A percentile compares a stretch with the other conserved stretches of the same genome.
phyloP scores from a whole-genome alignment of 2,113 vertebrate species.

The Microcebus tavaratra region DNA sequence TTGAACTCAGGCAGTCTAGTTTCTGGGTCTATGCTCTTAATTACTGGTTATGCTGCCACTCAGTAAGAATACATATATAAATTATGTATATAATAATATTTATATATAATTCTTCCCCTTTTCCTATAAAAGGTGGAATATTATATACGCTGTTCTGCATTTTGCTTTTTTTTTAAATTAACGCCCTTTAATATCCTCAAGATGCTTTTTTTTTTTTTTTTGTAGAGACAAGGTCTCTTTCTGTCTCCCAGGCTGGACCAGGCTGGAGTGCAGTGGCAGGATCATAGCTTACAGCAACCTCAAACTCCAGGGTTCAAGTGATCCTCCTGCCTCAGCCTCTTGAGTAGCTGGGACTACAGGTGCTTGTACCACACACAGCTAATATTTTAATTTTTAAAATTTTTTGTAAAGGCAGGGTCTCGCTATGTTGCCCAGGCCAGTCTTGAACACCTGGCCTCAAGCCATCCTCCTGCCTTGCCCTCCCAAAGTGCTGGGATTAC shows the following conservation, averaged over 20 bases:
- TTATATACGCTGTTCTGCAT: neutral
- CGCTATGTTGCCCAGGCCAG: neutral
- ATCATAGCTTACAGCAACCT: neutral
- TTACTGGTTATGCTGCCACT: neutral
- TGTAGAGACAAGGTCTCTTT: neutral
- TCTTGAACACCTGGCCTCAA: neutral
- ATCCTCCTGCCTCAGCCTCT: neutral
- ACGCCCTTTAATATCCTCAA: too few relatives aligned
- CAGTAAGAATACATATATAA: neutral
- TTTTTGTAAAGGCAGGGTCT: neutral
- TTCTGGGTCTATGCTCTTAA: neutral
- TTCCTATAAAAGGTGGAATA: neutral
- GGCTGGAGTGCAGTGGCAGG: neutral
- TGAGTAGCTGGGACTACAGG: neutral
- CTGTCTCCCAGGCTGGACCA: neutral
- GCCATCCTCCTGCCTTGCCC: neutral
- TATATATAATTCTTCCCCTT: neutral
- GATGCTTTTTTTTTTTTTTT: neutral
- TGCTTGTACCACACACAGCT: neutral
- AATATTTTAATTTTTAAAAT: neutral
- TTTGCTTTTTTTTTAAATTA: neutral
- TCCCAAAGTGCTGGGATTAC: neutral
- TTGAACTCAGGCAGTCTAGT: neutral
- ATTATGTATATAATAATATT: neutral
- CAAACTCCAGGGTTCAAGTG: neutral